These are phyloP conservation scores for Lymantria monacha DNA, from an alignment of 2,888 invertebrate species.

Conservation along the genomic window DNA sequence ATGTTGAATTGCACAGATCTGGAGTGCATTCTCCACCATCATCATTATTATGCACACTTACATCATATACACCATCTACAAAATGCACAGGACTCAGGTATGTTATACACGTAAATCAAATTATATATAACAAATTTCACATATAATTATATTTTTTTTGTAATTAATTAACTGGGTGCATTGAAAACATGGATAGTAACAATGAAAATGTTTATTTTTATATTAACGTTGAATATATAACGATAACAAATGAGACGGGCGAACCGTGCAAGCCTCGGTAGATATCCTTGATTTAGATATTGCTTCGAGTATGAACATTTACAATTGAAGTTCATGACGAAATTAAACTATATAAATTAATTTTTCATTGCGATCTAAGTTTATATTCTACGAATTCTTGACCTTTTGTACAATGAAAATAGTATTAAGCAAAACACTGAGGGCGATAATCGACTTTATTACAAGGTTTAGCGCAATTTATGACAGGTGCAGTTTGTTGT, in stretches of 20 bases:
- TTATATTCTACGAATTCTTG: conserved; percentile 47
- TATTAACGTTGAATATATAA: conserved; percentile 58
- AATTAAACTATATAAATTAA: conserved; percentile 23
- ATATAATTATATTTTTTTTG: conserved; percentile 33
- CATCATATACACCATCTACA: conserved; percentile 87
- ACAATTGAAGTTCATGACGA: conserved; percentile 40
- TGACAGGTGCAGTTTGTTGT: conserved; percentile 56
- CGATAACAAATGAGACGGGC: conserved; percentile 60
- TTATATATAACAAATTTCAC: conserved; percentile 2
- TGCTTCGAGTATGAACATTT: conserved; percentile 32
- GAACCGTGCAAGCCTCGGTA: conserved; percentile 37
- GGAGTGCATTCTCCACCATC: conserved; percentile 89
- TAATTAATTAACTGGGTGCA: conserved; percentile 40
- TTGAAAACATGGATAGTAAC: conserved; percentile 53
- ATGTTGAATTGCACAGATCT: conserved; percentile 91
- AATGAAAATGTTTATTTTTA: conserved; percentile 66
- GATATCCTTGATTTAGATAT: conserved; percentile 46
- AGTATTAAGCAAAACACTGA: conserved; percentile 47
- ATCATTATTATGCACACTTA: conserved; percentile 88
- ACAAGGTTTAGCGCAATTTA: conserved; percentile 55
- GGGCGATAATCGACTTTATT: conserved; percentile 50
- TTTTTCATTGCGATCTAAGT: conserved; percentile 39
- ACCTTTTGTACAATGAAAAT: conserved; percentile 61
- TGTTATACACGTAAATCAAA: conserved; percentile 24
- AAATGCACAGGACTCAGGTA: conserved; percentile 85